Evolutionary conservation across 1,140 invertebrate species (phyloP), one percentile per base, ranked within the genome.

Genomic region (Nomia melanderi): DNA sequence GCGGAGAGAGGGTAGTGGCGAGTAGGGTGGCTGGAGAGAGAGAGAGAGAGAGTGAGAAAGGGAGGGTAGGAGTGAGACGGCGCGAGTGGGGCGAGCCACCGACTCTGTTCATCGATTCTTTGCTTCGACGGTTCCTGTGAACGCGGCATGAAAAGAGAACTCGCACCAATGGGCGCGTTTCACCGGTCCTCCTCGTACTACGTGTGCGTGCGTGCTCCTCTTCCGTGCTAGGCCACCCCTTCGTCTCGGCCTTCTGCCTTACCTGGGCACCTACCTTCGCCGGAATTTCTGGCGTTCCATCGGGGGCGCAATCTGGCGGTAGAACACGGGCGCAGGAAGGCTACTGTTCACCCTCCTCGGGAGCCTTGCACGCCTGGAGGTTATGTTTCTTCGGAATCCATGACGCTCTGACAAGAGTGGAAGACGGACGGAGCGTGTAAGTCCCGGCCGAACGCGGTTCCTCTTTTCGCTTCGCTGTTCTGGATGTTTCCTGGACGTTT

Each of bases 351-450:
- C 74, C 56, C 31, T 41, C 56, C 66, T 56, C 31, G 29, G 39
- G 74, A 59, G 71, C 14, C 44, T 33, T 71, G 0, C 44, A 17
- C 44, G 20, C 53, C 47, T 50, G 74, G 82, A 79, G 75, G 78
- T 83, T 86, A 86, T 86, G 86, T 80, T 71, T 63, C 39, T 27
- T 47, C 65, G 59, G 59, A 57, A 75, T 85, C 85, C 84, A 87
- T 87, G 86, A 87, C 82, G 86, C 84, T 84, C 74, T 84, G 82
- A 84, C 82, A 77, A 72, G 33, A 82, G 86, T 79, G 78, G 77
- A 82, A 78, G 64, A 70, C 69, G 80, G 67, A 80, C 82, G 76
- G 79, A 77, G 78, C 78, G 82, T 74, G 86, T 87, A 79, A 84
- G 86, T 85, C 39, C 20, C 1, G 7, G 0, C 11, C 7, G 54